Base-by-base conservation (phyloP, 2,113 vertebrate genomes). In the Notarius lentiginosus region DNA sequence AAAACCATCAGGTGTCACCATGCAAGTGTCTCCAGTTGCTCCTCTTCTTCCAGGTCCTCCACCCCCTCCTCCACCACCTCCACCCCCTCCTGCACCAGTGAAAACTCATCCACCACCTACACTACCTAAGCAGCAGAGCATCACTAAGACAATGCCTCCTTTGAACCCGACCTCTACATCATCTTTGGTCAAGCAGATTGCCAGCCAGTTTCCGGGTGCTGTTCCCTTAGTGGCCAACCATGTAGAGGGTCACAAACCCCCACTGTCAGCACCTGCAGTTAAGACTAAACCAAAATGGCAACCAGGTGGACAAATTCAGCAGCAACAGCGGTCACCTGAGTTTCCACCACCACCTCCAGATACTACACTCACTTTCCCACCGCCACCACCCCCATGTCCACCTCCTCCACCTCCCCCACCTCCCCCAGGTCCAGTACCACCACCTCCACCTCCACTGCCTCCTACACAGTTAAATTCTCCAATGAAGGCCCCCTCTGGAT, bases 241-340 rank as follows among this genome's bases (percentile, higher is more conserved):
- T 95, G 80, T 82, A 86, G 92, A 86, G 63, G 90, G 65, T 91
- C 95, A 0, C 83, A 96, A 91, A 87, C 90, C 94, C 5, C 97
- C 97, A 0, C 95, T 96, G 79, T 99, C 97, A 0, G 96, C 97
- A 8, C 98, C 98, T 24, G 97, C 97, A 9, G 98, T 99, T 65
- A 99, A 98, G 90, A 96, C 96, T 61, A 99, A 99, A 91, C 97
- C 97, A 86, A 98, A 96, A 92, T 99, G 97, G 98, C 97, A 98
- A 92, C 97, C 97, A 0, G 88, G 93, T 4, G 92, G 96, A 77
- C 4, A 86, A 82, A 65, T 65, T 0, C 90, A 90, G 86, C 92
- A 95, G 1, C 90, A 89, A 86, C 92, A 94, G 1, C 86, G 88
- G 3, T 97, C 89, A 1, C 95, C 95, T 0, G 96, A 97, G 49